These are phyloP conservation scores for Caranx ignobilis DNA, from an alignment of 2,113 vertebrate species.

Conservation along the genomic window DNA sequence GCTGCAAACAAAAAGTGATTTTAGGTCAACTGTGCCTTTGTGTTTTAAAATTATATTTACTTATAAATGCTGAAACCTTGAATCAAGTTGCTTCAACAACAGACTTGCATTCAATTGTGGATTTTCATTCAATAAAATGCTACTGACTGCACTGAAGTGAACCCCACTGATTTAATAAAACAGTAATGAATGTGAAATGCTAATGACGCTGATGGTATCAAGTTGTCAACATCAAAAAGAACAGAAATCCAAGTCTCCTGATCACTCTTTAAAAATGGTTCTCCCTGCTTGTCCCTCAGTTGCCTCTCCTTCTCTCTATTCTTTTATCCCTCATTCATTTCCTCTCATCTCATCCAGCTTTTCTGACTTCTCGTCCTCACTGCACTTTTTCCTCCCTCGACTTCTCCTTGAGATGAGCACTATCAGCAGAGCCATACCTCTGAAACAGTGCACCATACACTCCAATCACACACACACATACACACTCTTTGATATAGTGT, in stretches of 20 bases:
- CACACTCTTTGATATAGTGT: constrained; percentile 20
- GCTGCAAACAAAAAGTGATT: neutral
- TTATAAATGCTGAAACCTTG: neutral
- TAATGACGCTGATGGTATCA: neutral
- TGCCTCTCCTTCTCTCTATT: neutral
- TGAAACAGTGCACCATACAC: constrained; percentile 59
- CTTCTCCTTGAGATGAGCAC: constrained; percentile 41
- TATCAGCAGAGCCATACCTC: constrained; percentile 72
- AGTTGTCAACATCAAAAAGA: neutral
- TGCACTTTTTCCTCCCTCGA: constrained; percentile 27
- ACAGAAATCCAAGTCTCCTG: neutral
- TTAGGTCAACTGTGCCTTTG: neutral
- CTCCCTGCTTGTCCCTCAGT: neutral
- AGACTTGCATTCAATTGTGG: neutral
- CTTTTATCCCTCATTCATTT: neutral
- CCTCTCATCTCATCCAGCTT: constrained; percentile 6
- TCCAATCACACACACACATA: constrained; percentile 34
- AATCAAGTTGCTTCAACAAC: neutral
- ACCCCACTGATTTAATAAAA: neutral
- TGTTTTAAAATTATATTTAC: neutral
- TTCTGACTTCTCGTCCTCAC: neutral
- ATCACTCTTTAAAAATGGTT: neutral
- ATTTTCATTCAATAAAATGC: neutral
- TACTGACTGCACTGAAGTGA: neutral
- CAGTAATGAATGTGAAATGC: neutral